Conservation (phyloP, 2,113 vertebrate species). For the Echinops telfairi region DNA sequence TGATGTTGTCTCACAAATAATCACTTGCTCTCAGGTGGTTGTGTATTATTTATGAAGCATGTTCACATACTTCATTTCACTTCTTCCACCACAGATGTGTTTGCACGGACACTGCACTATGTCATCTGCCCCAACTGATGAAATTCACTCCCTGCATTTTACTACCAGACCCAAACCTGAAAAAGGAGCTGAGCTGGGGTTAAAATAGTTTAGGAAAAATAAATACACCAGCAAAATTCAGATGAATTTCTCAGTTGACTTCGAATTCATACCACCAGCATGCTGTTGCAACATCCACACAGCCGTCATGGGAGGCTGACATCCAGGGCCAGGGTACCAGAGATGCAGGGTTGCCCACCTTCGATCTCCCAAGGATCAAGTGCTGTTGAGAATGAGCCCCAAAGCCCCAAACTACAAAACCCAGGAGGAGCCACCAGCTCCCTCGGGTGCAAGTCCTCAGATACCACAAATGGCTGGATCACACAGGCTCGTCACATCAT, state of each 20-base stretch:
- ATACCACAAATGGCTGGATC: neutral
- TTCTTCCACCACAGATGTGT: no score
- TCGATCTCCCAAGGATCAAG: neutral
- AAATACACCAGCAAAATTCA: neutral
- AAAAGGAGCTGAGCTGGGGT: neutral
- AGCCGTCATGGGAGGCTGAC: no score
- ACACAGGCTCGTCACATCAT: neutral
- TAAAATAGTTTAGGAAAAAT: neutral
- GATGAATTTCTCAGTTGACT: neutral
- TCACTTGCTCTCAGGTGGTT: no score
- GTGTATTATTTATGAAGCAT: fast-evolving
- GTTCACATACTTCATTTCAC: fast-evolving
- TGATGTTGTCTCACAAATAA: neutral
- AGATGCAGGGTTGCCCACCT: fast-evolving
- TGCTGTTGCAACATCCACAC: neutral
- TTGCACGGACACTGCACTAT: fast-evolving
- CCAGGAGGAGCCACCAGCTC: no score
- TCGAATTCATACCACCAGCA: neutral
- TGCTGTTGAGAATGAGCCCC: neutral
- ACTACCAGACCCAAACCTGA: neutral
- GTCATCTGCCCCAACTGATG: neutral
- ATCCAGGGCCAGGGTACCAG: no score
- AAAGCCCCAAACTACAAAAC: neutral
- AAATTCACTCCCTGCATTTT: neutral
- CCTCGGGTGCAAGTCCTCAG: neutral